phyloP scores from a whole-genome alignment of 1,140 invertebrate genomes.

The Pseudobourletiella spinata region DNA sequence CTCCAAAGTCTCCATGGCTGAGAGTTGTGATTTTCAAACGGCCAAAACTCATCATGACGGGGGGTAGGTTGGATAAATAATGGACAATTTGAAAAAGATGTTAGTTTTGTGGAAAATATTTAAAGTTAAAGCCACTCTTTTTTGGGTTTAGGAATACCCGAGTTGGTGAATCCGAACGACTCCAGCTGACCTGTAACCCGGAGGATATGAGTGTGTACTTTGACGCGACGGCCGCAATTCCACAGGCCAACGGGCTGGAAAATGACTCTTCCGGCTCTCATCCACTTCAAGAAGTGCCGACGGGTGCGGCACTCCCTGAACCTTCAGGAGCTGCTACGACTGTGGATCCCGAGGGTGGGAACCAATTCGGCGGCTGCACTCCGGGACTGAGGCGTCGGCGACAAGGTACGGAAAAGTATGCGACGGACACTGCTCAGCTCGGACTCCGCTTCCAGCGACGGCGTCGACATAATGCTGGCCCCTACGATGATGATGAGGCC shows the following conservation, averaged over 20 bases:
- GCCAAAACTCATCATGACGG: constrained; percentile 24
- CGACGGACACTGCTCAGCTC: constrained; percentile 60
- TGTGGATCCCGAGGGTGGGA: neutral
- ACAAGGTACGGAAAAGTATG: constrained; percentile 60
- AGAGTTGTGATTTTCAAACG: constrained; percentile 23
- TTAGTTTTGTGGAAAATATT: too few species aligned
- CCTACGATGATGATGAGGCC: constrained; percentile 1
- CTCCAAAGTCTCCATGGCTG: constrained; percentile 24
- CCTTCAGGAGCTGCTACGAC: neutral
- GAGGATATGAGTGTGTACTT: constrained; percentile 34
- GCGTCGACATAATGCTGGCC: constrained; percentile 39
- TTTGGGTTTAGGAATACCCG: constrained; percentile 5
- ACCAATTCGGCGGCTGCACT: constrained; percentile 43
- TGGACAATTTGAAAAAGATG: too few species aligned
- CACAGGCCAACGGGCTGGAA: constrained; percentile 20
- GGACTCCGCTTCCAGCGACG: constrained; percentile 62
- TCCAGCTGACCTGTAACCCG: constrained; percentile 23
- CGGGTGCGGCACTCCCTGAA: neutral
- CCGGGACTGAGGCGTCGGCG: constrained; percentile 57
- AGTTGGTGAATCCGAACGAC: constrained; percentile 21
- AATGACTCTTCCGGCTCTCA: constrained; percentile 35
- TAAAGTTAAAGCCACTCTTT: too few species aligned
- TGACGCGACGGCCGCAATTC: constrained; percentile 32
- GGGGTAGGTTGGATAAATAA: constrained; percentile 10
- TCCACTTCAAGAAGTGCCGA: constrained; percentile 17